Conservation (phyloP, 92 coral and sea anemone species). For the Actinernus sp. region DNA sequence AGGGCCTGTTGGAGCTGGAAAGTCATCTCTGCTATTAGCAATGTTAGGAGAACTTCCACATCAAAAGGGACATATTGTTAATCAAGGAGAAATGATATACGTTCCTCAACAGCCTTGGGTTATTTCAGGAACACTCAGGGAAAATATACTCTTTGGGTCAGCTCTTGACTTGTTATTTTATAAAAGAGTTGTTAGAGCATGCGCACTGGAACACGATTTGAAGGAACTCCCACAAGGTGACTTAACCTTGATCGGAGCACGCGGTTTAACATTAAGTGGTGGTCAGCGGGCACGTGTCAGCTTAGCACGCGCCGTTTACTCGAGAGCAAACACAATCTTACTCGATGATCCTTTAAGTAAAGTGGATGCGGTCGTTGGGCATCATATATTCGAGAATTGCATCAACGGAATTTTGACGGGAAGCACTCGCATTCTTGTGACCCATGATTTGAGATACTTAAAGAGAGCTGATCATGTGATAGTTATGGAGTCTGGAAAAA, state of each 20-base stretch:
- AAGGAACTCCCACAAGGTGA: slow-evolving; percentile 14
- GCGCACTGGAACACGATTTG: slow-evolving; percentile 15
- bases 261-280: slow-evolving; percentile 34
- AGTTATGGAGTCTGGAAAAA: slow-evolving; percentile 14
- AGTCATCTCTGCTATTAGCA: slow-evolving; percentile 1
- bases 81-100: neutral
- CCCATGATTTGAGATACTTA: slow-evolving; percentile 15
- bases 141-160: slow-evolving; percentile 18
- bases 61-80: neutral
- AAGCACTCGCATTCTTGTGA: slow-evolving; percentile 6
- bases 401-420: slow-evolving; percentile 8
- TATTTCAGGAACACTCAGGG: slow-evolving; percentile 24
- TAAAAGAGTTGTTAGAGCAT: slow-evolving; percentile 9
- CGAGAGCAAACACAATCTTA: slow-evolving; percentile 3
- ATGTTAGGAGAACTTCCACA: slow-evolving; percentile 19
- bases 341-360: slow-evolving; percentile 6
- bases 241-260: slow-evolving; percentile 16
- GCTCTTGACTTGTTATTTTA: neutral
- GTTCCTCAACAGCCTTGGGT: slow-evolving; percentile 23
- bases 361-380: slow-evolving; percentile 14
- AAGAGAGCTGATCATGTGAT: slow-evolving; percentile 8
- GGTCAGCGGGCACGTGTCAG: slow-evolving; percentile 36
- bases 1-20: slow-evolving; percentile 18
- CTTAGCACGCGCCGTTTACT: slow-evolving; percentile 26
- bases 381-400: slow-evolving; percentile 20